Conservation (phyloP, 1,140 invertebrate species). For the Diploscapter pachys region DNA sequence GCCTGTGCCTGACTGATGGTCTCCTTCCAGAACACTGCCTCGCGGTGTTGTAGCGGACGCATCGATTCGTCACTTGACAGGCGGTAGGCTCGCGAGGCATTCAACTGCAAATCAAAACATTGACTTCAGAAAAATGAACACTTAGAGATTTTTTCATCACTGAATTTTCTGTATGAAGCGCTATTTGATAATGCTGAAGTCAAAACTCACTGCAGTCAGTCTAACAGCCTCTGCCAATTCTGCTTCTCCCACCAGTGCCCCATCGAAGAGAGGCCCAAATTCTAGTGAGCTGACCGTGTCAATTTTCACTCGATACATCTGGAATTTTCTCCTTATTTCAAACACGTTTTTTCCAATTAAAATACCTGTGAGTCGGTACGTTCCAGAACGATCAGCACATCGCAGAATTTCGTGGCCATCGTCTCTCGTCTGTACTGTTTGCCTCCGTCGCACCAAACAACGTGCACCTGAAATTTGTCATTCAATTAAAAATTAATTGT, state of each 20-base stretch:
- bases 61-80: slow-evolving; percentile 39
- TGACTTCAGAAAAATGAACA: slow-evolving; percentile 4
- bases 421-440: slow-evolving; percentile 92
- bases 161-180: background rate
- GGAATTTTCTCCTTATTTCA: background rate
- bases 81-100: slow-evolving; percentile 55
- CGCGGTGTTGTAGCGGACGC: slow-evolving; percentile 51
- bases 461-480: slow-evolving; percentile 69
- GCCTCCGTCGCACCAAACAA: slow-evolving; percentile 96
- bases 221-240: slow-evolving; percentile 78
- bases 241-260: slow-evolving; percentile 79
- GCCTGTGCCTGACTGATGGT: slow-evolving; percentile 35
- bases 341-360: background rate
- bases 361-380: slow-evolving; percentile 62
- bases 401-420: slow-evolving; percentile 97
- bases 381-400: slow-evolving; percentile 95
- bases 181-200: background rate
- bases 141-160: background rate
- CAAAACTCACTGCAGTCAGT: slow-evolving; percentile 23
- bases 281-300: slow-evolving; percentile 68
- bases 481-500: background rate
- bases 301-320: slow-evolving; percentile 43
- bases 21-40: slow-evolving; percentile 47
- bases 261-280: slow-evolving; percentile 93
- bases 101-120: slow-evolving; percentile 30